phyloP scores from a whole-genome alignment of 1,140 invertebrate species.

The Bradysia coprophila region DNA sequence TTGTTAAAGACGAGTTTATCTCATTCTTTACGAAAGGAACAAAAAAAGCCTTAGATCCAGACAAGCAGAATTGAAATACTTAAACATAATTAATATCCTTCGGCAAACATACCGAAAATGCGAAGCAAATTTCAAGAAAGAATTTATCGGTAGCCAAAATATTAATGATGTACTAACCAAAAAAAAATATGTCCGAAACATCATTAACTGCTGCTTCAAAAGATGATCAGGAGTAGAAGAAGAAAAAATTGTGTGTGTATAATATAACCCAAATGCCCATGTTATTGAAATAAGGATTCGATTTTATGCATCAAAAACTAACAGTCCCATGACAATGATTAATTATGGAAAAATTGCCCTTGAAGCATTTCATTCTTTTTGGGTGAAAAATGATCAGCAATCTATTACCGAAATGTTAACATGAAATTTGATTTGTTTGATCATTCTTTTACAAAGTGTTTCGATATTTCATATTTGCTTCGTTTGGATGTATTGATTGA shows the following conservation, averaged over 20 bases:
- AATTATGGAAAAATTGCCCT: not conserved
- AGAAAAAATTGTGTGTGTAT: no score
- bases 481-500: no score
- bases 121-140: not conserved
- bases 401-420: no score
- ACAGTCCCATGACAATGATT: not conserved
- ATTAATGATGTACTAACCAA: not conserved
- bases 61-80: not conserved
- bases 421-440: no score
- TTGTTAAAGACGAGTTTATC: no score
- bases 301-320: not conserved
- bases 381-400: not conserved
- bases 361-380: not conserved
- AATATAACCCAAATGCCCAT: no score
- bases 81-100: no score
- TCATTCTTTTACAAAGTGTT: no score
- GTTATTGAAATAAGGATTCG: no score
- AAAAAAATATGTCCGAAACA: no score
- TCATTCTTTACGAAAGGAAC: constrained; percentile 1
- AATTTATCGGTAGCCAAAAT: not conserved
- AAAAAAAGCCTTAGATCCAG: not conserved
- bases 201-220: not conserved
- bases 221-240: not conserved
- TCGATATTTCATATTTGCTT: no score
- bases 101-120: no score